phyloP scores from a whole-genome alignment of 2,113 vertebrate species.

The Cricetomys ansorgei region DNA sequence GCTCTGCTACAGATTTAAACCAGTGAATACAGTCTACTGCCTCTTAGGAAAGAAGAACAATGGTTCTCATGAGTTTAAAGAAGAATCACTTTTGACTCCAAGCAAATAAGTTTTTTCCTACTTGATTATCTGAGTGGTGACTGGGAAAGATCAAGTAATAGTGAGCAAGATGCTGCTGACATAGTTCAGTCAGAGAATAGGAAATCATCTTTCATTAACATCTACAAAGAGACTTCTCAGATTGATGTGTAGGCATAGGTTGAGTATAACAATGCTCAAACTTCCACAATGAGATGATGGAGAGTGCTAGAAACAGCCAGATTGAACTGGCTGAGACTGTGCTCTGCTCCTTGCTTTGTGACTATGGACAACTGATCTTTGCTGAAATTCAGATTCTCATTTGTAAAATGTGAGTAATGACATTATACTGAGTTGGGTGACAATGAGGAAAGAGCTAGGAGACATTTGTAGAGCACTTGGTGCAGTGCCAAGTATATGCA shows the following conservation, averaged over 20 bases:
- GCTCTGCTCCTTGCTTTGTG: background rate
- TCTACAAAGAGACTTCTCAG: background rate
- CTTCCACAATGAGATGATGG: background rate
- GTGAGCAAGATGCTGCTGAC: background rate
- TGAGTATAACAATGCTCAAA: background rate
- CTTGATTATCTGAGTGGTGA: background rate
- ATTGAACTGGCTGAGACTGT: background rate
- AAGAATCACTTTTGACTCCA: background rate
- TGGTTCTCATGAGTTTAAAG: background rate
- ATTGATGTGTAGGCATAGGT: background rate
- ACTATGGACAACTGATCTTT: background rate
- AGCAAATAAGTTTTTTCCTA: conserved; percentile 1
- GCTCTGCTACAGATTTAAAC: background rate
- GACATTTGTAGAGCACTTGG: background rate
- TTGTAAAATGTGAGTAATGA: background rate
- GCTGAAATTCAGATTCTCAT: background rate
- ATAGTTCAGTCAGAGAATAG: background rate
- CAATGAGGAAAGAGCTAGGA: background rate
- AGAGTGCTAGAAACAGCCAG: background rate
- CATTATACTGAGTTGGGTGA: background rate
- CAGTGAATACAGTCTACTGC: background rate
- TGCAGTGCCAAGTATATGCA: background rate
- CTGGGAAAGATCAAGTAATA: background rate
- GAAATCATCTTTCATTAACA: background rate
- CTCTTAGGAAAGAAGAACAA: background rate